Evolutionary conservation across 92 coral and sea anemone species (phyloP).

Genomic region (Nematostella vectensis): DNA sequence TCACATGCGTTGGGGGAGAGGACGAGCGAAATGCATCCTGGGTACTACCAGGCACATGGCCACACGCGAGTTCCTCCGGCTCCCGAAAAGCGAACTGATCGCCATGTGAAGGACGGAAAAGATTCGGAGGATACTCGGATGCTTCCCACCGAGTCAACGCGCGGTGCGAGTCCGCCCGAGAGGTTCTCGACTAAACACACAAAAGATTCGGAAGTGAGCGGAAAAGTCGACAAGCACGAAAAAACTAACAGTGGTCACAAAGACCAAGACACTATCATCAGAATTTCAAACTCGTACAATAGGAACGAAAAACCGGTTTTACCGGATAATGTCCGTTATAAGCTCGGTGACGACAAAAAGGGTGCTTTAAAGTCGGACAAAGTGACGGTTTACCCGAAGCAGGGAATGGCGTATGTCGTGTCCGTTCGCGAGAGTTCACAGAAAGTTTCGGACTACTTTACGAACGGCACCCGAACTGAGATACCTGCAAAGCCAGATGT

Average conservation of each 20-base stretch:
- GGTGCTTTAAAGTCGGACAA: slow-evolving; percentile 35
- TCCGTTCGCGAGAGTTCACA: slow-evolving; percentile 52
- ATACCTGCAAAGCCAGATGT: not conserved
- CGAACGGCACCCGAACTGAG: slow-evolving; percentile 28
- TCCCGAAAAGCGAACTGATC: slow-evolving; percentile 12
- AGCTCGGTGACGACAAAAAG: slow-evolving; percentile 36
- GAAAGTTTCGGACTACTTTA: slow-evolving; percentile 29
- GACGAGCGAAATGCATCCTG: slow-evolving; percentile 10
- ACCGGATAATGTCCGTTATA: slow-evolving; percentile 51
- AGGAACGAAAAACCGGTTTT: slow-evolving; percentile 71
- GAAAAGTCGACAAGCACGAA: not conserved
- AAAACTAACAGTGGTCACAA: slow-evolving; percentile 3
- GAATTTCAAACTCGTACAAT: slow-evolving; percentile 21
- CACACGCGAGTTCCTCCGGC: slow-evolving; percentile 17
- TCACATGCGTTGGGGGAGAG: slow-evolving; percentile 6
- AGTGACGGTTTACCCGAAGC: slow-evolving; percentile 40
- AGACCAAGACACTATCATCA: slow-evolving; percentile 18
- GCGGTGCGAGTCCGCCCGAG: slow-evolving; percentile 23
- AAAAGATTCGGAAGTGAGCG: slow-evolving; percentile 2
- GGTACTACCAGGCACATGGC: slow-evolving; percentile 22
- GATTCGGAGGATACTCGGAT: slow-evolving; percentile 28
- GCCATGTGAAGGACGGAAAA: slow-evolving; percentile 25
- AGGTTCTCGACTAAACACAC: slow-evolving; percentile 9
- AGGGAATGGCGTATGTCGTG: slow-evolving; percentile 41
- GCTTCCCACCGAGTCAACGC: slow-evolving; percentile 21